Evolutionary conservation across 2,888 invertebrate genomes (phyloP).

Genomic region (Diarsia dahlii): DNA sequence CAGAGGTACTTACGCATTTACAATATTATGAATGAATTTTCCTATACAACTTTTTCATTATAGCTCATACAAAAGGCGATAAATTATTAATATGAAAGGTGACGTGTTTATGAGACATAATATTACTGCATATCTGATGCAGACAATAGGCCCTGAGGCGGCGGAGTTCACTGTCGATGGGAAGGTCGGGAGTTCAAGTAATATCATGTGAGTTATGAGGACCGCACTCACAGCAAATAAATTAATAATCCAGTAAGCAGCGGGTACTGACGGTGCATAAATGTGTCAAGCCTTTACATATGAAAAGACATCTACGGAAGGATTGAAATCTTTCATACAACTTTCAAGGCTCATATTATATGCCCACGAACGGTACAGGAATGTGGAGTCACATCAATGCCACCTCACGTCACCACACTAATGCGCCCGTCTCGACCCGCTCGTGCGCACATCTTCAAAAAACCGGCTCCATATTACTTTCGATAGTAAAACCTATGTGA

Average conservation of each 20-base stretch:
- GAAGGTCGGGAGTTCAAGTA: constrained; percentile 41
- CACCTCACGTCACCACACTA: constrained; percentile 45
- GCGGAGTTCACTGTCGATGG: background rate
- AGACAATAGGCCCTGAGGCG: constrained; percentile 41
- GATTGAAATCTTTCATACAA: background rate
- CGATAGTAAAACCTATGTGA: constrained; percentile 71
- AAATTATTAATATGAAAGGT: constrained; percentile 24
- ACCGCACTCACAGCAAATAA: constrained; percentile 7
- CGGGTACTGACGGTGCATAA: background rate
- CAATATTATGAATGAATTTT: background rate
- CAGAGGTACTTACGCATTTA: background rate
- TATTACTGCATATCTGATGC: constrained; percentile 16
- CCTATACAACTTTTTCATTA: constrained; percentile 1
- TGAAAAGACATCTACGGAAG: background rate
- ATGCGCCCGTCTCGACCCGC: constrained; percentile 59
- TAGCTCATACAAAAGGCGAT: constrained; percentile 7
- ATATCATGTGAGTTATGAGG: constrained; percentile 37
- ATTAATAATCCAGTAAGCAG: constrained; percentile 9
- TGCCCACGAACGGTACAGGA: constrained; percentile 3
- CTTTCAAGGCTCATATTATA: background rate
- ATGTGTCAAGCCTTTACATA: background rate
- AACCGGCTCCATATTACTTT: constrained; percentile 78
- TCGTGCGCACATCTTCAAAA: constrained; percentile 74
- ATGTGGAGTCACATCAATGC: constrained; percentile 44
- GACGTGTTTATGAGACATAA: constrained; percentile 48